These are phyloP conservation scores for Nematopogon swammerdamellus DNA, from an alignment of 2,888 invertebrate genomes.

Conservation along the genomic window DNA sequence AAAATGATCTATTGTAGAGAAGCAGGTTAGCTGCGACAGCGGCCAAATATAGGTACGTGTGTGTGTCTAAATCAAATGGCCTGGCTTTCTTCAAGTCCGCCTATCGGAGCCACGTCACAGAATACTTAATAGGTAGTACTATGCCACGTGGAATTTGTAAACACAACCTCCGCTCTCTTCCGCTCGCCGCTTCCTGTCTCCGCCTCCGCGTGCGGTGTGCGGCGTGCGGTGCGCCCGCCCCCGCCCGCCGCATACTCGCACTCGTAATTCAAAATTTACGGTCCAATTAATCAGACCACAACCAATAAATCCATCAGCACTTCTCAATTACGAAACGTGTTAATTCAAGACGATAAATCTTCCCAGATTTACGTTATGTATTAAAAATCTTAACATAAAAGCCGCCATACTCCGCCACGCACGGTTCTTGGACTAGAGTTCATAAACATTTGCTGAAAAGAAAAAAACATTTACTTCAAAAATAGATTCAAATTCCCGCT, in stretches of 20 bases:
- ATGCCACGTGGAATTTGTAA: not conserved
- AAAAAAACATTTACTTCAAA: constrained; percentile 53
- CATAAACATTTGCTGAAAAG: constrained; percentile 46
- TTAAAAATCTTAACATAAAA: not conserved
- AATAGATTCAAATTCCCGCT: constrained; percentile 55
- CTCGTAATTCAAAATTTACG: constrained; percentile 24
- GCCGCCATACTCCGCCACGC: not conserved
- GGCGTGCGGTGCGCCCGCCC: no score
- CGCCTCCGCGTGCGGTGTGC: no score
- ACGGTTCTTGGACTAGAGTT: constrained; percentile 14
- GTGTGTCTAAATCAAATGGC: no score
- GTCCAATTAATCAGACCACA: constrained; percentile 31
- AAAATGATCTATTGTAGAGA: no score
- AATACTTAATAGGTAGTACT: no score
- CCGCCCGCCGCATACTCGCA: constrained; percentile 31
- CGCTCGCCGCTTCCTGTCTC: constrained; percentile 14
- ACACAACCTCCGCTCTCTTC: not conserved
- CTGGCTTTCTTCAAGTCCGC: no score
- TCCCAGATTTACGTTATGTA: constrained; percentile 38
- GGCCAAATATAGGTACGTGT: no score
- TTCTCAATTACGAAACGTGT: constrained; percentile 30
- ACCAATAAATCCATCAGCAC: constrained; percentile 44
- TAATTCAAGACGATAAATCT: constrained; percentile 43
- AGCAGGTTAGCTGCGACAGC: no score
- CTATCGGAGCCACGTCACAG: no score